Percentiles rank a stretch among this genome's conserved stretches.
Conservation (phyloP, 2,888 invertebrate genomes). For the Cantharis lateralis region DNA sequence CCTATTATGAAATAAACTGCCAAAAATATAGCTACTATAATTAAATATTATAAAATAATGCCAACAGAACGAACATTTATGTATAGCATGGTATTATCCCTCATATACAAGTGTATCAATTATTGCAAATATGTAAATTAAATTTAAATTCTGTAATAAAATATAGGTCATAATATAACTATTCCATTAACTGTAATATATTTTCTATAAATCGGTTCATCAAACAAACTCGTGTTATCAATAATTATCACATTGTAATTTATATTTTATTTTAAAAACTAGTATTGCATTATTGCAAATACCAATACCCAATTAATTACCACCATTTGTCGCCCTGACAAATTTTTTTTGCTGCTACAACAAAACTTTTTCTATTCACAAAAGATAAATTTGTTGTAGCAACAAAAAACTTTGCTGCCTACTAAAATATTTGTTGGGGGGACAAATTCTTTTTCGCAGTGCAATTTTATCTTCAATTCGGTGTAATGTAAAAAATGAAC, state of each 20-base stretch:
- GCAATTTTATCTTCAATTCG: no score
- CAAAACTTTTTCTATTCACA: no score
- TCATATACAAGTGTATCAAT: neutral
- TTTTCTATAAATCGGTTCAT: neutral
- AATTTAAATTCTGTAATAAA: neutral
- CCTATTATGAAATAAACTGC: neutral
- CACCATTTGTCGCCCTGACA: no score
- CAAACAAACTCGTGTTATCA: neutral
- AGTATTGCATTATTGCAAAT: no score
- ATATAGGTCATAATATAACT: neutral
- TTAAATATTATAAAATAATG: neutral
- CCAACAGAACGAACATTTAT: constrained; percentile 1
- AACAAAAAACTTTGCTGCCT: no score
- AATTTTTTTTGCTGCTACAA: no score
- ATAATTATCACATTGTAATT: neutral
- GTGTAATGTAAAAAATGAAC: no score
- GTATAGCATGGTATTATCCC: neutral
- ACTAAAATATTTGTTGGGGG: no score
- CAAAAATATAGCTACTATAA: constrained; percentile 3
- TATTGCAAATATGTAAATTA: neutral
- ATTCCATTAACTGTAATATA: neutral
- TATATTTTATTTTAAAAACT: no score
- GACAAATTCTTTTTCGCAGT: no score
- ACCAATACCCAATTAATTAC: no score
- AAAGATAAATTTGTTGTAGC: no score